These are phyloP conservation scores for Jacana jacana DNA, from an alignment of 2,113 vertebrate genomes.

Conservation along the genomic window DNA sequence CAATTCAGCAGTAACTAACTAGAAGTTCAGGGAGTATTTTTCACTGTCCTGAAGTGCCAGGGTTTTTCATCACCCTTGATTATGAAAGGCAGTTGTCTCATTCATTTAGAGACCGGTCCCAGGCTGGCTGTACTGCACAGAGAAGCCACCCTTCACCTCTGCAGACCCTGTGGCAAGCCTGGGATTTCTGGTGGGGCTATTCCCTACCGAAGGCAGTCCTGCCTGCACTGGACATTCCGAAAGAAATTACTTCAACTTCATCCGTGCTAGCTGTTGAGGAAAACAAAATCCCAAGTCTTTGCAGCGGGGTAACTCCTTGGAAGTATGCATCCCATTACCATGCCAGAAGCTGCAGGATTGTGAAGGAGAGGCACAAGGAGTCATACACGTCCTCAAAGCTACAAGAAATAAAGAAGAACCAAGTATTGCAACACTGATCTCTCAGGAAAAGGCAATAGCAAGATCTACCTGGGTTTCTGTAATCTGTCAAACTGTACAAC, in stretches of 20 bases:
- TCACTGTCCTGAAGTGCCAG: not conserved
- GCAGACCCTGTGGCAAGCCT: not conserved
- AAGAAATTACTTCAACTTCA: rapidly evolving
- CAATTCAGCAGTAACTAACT: not conserved
- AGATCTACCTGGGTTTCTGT: not conserved
- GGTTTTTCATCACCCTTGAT: not conserved
- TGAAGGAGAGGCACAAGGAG: not conserved
- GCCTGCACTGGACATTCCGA: not conserved
- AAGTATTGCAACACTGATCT: not conserved
- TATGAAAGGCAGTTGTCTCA: not conserved
- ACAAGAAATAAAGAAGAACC: not conserved
- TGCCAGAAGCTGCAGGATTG: not conserved
- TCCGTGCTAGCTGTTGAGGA: rapidly evolving
- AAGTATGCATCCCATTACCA: rapidly evolving
- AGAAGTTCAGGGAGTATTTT: not conserved
- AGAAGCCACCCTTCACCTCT: not conserved
- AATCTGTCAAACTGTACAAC: not conserved
- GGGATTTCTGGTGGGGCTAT: not conserved
- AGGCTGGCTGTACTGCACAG: not conserved
- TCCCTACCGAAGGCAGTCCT: not conserved
- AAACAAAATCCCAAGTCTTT: not conserved
- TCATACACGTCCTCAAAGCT: rapidly evolving
- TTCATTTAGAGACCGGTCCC: not conserved
- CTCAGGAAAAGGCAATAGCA: not conserved
- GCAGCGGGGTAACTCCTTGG: not conserved